A percentile compares a stretch with the other conserved stretches of the same genome.
These are phyloP conservation scores for Tipula confusa DNA, from an alignment of 2,888 invertebrate genomes.

Conservation along the genomic window DNA sequence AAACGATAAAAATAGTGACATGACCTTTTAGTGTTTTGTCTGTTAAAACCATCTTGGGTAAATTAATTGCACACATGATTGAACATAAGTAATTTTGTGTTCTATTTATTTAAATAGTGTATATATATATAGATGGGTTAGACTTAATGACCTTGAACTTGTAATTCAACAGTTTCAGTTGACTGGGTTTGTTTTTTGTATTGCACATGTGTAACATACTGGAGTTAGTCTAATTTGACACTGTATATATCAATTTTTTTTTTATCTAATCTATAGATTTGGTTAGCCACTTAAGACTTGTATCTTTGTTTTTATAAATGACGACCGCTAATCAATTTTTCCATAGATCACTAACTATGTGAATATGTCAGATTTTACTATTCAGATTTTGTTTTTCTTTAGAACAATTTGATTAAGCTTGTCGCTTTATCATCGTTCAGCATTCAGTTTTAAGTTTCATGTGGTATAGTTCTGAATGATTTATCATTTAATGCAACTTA, in stretches of 20 bases:
- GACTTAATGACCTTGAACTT: background rate
- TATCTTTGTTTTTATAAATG: too few relatives aligned
- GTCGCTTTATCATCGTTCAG: too few relatives aligned
- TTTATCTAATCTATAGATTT: background rate
- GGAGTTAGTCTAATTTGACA: background rate
- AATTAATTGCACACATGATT: background rate
- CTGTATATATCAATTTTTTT: background rate
- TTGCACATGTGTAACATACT: too few relatives aligned
- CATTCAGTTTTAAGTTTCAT: too few relatives aligned
- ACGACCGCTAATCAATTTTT: too few relatives aligned
- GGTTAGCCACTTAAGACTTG: too few relatives aligned
- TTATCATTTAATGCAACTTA: too few relatives aligned
- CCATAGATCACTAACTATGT: too few relatives aligned
- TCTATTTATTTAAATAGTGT: background rate
- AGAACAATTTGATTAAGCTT: too few relatives aligned
- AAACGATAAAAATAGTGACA: background rate
- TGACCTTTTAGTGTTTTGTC: background rate
- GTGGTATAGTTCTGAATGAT: too few relatives aligned
- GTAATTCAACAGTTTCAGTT: background rate
- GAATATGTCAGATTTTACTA: too few relatives aligned
- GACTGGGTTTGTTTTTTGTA: background rate
- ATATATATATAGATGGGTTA: background rate
- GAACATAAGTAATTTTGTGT: background rate
- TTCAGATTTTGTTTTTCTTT: too few relatives aligned
- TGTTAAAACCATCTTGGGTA: background rate